Base-by-base conservation (phyloP, 2,888 invertebrate species). In the Nasonovia ribisnigri region DNA sequence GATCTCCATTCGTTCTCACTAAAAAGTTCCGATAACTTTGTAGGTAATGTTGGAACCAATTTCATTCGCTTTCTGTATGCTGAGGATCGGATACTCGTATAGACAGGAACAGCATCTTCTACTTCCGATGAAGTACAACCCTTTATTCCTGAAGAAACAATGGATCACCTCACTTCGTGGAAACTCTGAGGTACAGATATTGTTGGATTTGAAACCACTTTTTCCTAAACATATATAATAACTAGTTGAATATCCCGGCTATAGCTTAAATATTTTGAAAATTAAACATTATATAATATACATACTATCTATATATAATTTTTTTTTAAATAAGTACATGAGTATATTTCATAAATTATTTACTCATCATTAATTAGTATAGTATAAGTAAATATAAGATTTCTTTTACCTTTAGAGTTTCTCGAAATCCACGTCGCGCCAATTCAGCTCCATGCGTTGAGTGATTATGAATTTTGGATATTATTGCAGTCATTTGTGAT, bases 1-100 rank as follows among this genome's bases (percentile, higher is more conserved):
- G 46, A 86, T 86, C 46, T 86, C 86, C 86, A 86, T 86, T 86
- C 46, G 29, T 86, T 46, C 46, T 86, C 46, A 46, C 46, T 11
- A 86, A 86, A 1, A 86, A 86, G 86, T 86, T 86, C 86, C 13
- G 46, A 86, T 11, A 86, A 86, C 29, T 86, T 86, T 46, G 43
- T 86, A 46, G 86, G 86, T 86, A 86, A 86, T 86, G 1, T 86
- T 86, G 86, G 86, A 3, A 86, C 86, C 46, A 86, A 86, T 46
- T 86, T 86, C 46, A 86, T 86, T 29, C 46, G 29, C 16, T 46
- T 86, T 86, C 43, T 86, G 29, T 86, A 86, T 46, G 86, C 10
- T 1, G 86, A 86, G 2, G 86, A 57, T 57, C 57, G 6, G 57
- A 57, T 2, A 57, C 57, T 57, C 26, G 26, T 57, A 29, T 57